Percentiles rank a stretch among this genome's conserved stretches.
These are phyloP conservation scores for Lasioglossum morio DNA, from an alignment of 2,888 invertebrate species.

Conservation along the genomic window DNA sequence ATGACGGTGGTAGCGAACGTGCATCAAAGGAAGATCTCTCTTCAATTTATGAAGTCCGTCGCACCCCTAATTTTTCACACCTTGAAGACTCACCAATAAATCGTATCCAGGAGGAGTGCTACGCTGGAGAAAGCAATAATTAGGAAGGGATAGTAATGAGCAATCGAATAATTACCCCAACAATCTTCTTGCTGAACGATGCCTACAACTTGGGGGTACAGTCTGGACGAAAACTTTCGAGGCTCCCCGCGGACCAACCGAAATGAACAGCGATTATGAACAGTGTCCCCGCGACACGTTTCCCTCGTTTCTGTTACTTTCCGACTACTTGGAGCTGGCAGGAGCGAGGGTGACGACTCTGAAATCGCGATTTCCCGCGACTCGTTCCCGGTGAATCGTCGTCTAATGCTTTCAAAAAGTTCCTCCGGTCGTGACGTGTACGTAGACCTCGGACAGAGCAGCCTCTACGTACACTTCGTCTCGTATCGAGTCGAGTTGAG, in stretches of 20 bases:
- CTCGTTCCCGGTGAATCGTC: slow-evolving; percentile 38
- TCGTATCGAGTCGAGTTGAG: slow-evolving; percentile 69
- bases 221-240: background rate
- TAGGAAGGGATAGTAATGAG: background rate
- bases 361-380: slow-evolving; percentile 1
- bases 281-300: background rate
- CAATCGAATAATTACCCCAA: background rate
- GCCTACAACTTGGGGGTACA: background rate
- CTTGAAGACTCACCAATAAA: background rate
- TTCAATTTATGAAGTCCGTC: background rate
- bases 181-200: slow-evolving; percentile 2
- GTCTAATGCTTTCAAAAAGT: slow-evolving; percentile 62
- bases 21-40: no score
- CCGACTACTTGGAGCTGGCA: slow-evolving; percentile 6
- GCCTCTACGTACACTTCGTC: slow-evolving; percentile 68
- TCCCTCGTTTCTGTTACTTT: background rate
- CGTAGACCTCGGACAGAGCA: slow-evolving; percentile 38
- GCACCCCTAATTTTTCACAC: background rate
- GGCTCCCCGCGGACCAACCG: background rate
- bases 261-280: background rate
- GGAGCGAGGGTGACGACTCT: background rate
- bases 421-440: slow-evolving; percentile 39
- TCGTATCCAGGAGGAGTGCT: background rate
- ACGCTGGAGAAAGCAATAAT: background rate
- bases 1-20: no score